Conservation (phyloP, 2,797 vertebrate genomes). For the Toxotes lorentzi region DNA sequence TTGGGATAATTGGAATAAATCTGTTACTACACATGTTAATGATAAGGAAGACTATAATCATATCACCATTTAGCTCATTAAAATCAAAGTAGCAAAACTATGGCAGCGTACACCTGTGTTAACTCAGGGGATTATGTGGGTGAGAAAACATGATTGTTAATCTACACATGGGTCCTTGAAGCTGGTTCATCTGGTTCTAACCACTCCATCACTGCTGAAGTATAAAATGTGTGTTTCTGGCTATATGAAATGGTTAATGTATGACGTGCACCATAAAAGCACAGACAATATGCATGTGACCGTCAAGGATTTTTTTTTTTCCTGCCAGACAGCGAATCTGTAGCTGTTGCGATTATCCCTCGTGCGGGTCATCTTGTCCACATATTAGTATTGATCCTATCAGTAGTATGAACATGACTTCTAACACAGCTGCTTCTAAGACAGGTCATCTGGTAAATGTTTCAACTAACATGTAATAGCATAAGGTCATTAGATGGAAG, state of each 20-base stretch:
- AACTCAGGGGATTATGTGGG: no score
- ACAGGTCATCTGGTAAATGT: constrained; percentile 47
- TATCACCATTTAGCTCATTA: not conserved
- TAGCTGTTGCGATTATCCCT: constrained; percentile 23
- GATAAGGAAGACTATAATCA: not conserved
- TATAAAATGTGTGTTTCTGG: no score
- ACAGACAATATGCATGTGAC: constrained; percentile 4
- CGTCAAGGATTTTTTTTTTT: constrained; percentile 21
- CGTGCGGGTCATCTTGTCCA: constrained; percentile 54
- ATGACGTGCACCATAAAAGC: not conserved
- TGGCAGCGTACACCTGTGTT: not conserved
- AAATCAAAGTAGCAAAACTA: not conserved
- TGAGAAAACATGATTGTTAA: no score
- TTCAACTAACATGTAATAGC: constrained; percentile 2
- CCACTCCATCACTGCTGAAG: no score
- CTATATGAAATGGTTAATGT: no score
- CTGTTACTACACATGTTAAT: not conserved
- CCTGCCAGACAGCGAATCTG: constrained; percentile 27
- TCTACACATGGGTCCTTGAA: no score
- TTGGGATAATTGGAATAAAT: not conserved
- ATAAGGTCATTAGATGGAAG: not conserved
- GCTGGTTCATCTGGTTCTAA: no score
- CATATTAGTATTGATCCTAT: constrained; percentile 70
- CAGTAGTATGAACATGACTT: constrained; percentile 44
- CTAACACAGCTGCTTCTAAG: constrained; percentile 42